Base-by-base conservation (phyloP, 2,888 invertebrate genomes). In the Caenorhabditis drosophilae region DNA sequence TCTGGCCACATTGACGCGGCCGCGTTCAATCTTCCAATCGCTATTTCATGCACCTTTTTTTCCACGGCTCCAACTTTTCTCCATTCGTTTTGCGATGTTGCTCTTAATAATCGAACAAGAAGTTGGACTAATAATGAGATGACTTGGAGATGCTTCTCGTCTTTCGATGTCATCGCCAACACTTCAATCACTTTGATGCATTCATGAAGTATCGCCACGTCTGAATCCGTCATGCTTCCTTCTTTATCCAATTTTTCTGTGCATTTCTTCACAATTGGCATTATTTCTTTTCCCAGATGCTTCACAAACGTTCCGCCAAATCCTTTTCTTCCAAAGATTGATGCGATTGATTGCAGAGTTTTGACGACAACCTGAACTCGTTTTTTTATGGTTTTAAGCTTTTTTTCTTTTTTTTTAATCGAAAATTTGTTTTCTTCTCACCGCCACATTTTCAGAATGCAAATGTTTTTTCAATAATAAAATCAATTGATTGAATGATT, bases 51-150 rank as follows among this genome's bases (percentile, higher is more conserved):
- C 20, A 82, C 51, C 23, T 62, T 64, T 44, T 73, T 64, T 23
- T 74, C 76, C 16, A 89, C 88, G 44, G 87, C 85, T 12, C 89
- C 53, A n/a, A 76, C 60, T 36, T 61, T 59, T 20, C 74, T 52
- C 80, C 83, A 51, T 89, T 70, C 51, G 50, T 78, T 75, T 25
- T 76, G 71, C 20, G 78, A 78, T 23, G 84, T 82, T 69, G 91
- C 90, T 58, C 91, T 87, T 57, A 96, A 86, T 84, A 91, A 92
- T 77, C 90, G 91, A 48, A 94, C 91, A 74, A 96, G 88, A 61
- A 93, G 90, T 41, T 96, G 95, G 61, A 95, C 92, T 61, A 95
- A 87, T 41, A 96, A 87, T 73, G 91, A 90, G 52, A 96, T 86
- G 89, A 97, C 89, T 84, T 93, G 91, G 75, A 92, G 89, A 68